A percentile compares a stretch with the other conserved stretches of the same genome.
Conservation (phyloP, 2,888 invertebrate genomes). For the Lypha dubia region DNA sequence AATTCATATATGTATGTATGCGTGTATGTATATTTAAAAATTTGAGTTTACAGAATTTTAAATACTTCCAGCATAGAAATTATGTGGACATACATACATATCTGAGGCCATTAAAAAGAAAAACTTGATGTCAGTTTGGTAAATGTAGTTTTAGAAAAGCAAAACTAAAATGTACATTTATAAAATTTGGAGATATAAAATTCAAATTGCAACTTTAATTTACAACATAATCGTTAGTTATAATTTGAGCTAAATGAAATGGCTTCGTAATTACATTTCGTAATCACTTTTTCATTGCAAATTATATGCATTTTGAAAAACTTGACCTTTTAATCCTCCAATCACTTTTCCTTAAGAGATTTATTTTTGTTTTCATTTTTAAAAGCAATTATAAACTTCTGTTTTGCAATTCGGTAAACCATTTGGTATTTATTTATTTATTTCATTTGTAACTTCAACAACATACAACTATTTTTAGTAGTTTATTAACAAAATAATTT, state of each 20-base stretch:
- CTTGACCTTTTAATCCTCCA: neutral
- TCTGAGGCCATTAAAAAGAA: conserved; percentile 9
- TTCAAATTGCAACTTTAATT: neutral
- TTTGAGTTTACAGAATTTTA: conserved; percentile 7
- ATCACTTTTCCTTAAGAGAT: neutral
- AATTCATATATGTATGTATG: no score
- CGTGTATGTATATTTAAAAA: conserved; percentile 1
- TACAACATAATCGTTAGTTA: neutral
- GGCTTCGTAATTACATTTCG: neutral
- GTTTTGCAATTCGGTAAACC: no score
- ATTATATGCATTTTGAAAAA: neutral
- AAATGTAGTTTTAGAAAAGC: neutral
- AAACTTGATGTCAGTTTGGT: neutral
- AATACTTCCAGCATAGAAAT: conserved; percentile 2
- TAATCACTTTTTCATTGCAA: neutral
- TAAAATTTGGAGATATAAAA: no score
- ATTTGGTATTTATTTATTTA: no score
- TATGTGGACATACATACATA: conserved; percentile 15
- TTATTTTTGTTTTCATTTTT: neutral
- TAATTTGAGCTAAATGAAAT: neutral
- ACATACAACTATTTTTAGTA: no score
- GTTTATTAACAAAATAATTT: no score
- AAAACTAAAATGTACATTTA: neutral
- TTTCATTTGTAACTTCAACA: no score
- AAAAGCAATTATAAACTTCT: neutral